Base-by-base conservation (phyloP, 1,140 invertebrate species). In the Eciton burchellii region DNA sequence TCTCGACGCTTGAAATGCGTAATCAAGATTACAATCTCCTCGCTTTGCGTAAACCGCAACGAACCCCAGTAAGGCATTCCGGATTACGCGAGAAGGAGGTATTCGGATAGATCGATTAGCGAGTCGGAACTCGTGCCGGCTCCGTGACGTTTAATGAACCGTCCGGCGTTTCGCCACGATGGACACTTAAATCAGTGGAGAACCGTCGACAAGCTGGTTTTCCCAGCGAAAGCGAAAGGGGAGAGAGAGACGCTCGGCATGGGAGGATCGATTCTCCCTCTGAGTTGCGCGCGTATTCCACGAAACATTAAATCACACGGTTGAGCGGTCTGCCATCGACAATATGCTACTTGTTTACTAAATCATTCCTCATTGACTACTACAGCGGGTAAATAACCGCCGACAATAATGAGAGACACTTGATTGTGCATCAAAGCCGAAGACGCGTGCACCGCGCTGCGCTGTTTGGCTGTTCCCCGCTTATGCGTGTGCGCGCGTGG, bases 281-380 rank as follows among this genome's bases (percentile, higher is more conserved):
- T 14, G 52, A 66, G 19, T 26, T 76, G 63, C 59, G 16, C n/a
- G 47, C 24, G 62, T 77, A 71, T 82, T 77, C 72, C 73, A 66
- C 74, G 71, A 82, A 86, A 84, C 76, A 88, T 89, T 85, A 85
- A 92, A 92, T 92, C 84, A 91, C 82, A 91, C 84, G 88, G 84
- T 24, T 81, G 57, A 86, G 21, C 85, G 88, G 76, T 65, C 89
- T 60, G 88, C 84, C 90, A 88, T 91, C 87, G 87, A 71, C 91
- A 91, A 91, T 92, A 92, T 92, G 91, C 90, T 92, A 91, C 91
- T 92, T 92, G 90, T 92, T 92, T 92, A 88, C 90, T 83, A 82
- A 92, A 92, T 89, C 90, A 81, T 83, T 89, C 73, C 85, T 88
- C 88, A 90, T 90, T 91, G 88, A 90, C 90, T 90, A 87, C 63